phyloP scores from a whole-genome alignment of 2,797 vertebrate species.

The Triplophysa bombifrons region DNA sequence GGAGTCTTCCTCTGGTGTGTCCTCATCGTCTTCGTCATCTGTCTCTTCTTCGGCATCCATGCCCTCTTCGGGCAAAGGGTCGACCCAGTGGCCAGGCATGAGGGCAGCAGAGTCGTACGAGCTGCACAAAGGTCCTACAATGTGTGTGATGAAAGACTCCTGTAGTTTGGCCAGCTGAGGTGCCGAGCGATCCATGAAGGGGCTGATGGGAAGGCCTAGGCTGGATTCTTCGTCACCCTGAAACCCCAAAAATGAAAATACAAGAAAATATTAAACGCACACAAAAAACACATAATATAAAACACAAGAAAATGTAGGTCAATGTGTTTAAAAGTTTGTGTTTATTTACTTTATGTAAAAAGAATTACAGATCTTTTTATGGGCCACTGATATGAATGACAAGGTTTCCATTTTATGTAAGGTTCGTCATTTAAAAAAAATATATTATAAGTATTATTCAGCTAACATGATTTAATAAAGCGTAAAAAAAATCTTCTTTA shows the following conservation, averaged over 20 bases:
- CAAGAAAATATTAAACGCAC: neutral
- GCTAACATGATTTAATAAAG: too few species aligned
- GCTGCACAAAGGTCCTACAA: constrained; percentile 95
- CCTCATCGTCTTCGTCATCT: constrained; percentile 68
- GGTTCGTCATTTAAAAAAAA: too few species aligned
- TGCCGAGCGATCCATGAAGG: constrained; percentile 97
- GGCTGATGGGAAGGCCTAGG: constrained; percentile 92
- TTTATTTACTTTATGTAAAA: too few species aligned
- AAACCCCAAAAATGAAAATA: constrained; percentile 8
- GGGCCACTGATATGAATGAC: too few species aligned
- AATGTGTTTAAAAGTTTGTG: too few species aligned
- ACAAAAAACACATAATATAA: neutral
- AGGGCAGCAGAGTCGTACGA: constrained; percentile 93
- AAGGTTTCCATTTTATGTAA: too few species aligned
- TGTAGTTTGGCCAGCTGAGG: constrained; percentile 97
- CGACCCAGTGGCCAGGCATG: constrained; percentile 94
- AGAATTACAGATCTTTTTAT: too few species aligned
- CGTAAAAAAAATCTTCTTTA: too few species aligned
- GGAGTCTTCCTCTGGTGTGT: constrained; percentile 78
- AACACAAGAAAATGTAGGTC: neutral
- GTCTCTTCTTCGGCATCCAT: constrained; percentile 83
- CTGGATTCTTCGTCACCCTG: constrained; percentile 97
- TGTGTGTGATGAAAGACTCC: constrained; percentile 98
- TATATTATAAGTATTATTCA: too few species aligned
- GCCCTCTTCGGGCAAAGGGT: constrained; percentile 80